phyloP scores from a whole-genome alignment of 2,797 vertebrate species.

The Lophius americanus region DNA sequence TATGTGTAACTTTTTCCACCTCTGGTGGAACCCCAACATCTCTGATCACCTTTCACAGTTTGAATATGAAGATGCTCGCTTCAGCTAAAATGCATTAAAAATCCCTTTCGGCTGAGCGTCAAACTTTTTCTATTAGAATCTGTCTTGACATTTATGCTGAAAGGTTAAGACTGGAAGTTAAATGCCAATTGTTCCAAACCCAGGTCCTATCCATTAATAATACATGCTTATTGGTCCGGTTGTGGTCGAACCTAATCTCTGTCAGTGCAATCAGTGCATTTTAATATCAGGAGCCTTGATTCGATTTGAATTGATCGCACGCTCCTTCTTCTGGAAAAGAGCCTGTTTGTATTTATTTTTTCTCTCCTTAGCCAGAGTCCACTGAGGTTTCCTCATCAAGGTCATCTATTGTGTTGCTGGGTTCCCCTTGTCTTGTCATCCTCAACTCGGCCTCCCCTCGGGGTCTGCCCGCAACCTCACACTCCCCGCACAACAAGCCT shows the following conservation, averaged over 20 bases:
- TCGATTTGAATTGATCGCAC: slow-evolving; percentile 60
- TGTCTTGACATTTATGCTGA: slow-evolving; percentile 69
- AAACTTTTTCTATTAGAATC: slow-evolving; percentile 62
- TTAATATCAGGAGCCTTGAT: slow-evolving; percentile 59
- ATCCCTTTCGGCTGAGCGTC: slow-evolving; percentile 52
- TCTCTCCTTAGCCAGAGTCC: slow-evolving; percentile 6
- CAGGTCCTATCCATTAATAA: slow-evolving; percentile 62
- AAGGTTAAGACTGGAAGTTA: slow-evolving; percentile 70
- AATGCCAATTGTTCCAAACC: slow-evolving; percentile 71
- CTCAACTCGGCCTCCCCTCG: slow-evolving; percentile 52
- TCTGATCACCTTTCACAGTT: slow-evolving; percentile 33
- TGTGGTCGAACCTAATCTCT: slow-evolving; percentile 60
- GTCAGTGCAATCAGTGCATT: slow-evolving; percentile 53
- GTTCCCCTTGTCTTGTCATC: slow-evolving; percentile 55
- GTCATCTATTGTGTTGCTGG: slow-evolving; percentile 48
- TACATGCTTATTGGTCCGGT: slow-evolving; percentile 63
- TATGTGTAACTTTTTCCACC: no score
- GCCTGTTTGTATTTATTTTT: slow-evolving; percentile 13
- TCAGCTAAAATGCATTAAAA: slow-evolving; percentile 51
- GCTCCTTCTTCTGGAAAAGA: background rate
- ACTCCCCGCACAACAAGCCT: slow-evolving; percentile 51
- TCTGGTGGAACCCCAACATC: background rate
- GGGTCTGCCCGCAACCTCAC: slow-evolving; percentile 45
- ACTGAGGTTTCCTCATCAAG: slow-evolving; percentile 49
- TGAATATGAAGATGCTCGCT: slow-evolving; percentile 29